Evolutionary conservation across 2,113 vertebrate species (phyloP).

Genomic region (Sitta europaea): DNA sequence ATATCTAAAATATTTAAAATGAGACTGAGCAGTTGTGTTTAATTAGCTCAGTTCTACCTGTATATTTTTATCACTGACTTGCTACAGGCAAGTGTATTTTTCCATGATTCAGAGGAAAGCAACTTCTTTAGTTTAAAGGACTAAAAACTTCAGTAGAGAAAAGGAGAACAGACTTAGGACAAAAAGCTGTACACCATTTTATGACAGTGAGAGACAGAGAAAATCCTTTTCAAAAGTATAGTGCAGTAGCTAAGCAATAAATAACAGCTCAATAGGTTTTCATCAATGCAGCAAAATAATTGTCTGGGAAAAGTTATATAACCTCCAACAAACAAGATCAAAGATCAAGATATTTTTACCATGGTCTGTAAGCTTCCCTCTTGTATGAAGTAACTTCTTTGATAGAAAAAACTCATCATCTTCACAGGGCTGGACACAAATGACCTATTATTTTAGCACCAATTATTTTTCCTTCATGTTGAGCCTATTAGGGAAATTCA

Average conservation of each 20-base stretch:
- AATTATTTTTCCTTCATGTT: background rate
- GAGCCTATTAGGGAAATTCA: background rate
- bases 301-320: background rate
- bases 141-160: background rate
- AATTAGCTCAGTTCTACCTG: background rate
- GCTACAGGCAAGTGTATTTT: background rate
- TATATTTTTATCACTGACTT: background rate
- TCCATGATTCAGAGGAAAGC: background rate
- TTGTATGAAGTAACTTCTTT: background rate
- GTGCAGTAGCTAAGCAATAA: background rate
- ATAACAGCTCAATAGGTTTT: constrained; percentile 1
- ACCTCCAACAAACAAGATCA: background rate
- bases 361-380: background rate
- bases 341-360: background rate
- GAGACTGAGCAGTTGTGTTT: background rate
- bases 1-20: background rate
- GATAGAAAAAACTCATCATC: background rate
- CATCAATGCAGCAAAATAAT: constrained; percentile 14
- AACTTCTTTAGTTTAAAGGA: background rate
- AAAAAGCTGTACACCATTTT: background rate
- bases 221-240: background rate
- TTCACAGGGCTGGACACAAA: background rate
- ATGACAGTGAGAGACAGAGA: background rate
- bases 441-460: background rate
- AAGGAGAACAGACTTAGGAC: background rate